These are phyloP conservation scores for Acanthis flammea DNA, from an alignment of 2,797 vertebrate species.

Conservation along the genomic window DNA sequence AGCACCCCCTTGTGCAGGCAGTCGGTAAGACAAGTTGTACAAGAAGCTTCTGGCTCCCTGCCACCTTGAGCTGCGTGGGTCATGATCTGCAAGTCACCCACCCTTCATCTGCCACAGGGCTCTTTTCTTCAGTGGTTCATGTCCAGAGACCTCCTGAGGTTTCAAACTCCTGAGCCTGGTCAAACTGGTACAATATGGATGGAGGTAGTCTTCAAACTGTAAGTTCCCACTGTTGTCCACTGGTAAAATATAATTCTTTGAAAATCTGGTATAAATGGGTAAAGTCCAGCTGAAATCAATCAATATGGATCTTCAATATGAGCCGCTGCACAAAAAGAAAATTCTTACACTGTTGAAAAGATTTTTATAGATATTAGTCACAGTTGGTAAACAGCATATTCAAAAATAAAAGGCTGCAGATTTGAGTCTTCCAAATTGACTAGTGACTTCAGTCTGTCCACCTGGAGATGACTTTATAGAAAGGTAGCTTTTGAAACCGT, in stretches of 20 bases:
- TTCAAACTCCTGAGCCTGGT: neutral
- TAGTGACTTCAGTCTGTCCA: neutral
- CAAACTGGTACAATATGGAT: neutral
- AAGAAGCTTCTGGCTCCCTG: neutral
- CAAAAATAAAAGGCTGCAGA: neutral
- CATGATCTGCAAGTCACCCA: neutral
- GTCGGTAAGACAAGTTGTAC: conserved; percentile 24
- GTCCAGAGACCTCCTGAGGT: neutral
- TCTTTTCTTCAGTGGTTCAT: neutral
- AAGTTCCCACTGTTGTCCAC: neutral
- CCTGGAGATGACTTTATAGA: neutral
- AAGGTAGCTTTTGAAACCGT: neutral
- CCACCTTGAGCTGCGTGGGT: neutral
- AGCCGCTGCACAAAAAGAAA: neutral
- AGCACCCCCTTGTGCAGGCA: conserved; percentile 50
- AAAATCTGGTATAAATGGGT: neutral
- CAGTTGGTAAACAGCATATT: neutral
- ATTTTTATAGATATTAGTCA: neutral
- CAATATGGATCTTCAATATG: neutral
- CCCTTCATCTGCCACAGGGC: neutral
- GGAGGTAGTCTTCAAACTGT: neutral
- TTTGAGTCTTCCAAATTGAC: neutral
- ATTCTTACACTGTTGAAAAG: neutral
- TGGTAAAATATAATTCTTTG: neutral
- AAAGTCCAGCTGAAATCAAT: neutral